phyloP scores from a whole-genome alignment of 2,888 invertebrate genomes.

The Empis livida region DNA sequence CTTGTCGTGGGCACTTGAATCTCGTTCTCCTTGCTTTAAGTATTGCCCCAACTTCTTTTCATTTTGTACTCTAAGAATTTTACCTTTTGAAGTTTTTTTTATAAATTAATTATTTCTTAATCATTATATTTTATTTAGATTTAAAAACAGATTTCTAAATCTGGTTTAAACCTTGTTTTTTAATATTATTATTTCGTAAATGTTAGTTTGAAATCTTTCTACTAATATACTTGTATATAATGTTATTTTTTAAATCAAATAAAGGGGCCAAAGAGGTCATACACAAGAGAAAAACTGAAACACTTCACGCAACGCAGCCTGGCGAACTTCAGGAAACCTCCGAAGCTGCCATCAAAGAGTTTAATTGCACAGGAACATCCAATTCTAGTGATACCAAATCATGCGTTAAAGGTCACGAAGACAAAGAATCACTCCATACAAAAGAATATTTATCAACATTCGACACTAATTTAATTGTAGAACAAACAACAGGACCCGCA shows the following conservation, averaged over 20 bases:
- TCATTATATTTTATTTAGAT: too few relatives aligned
- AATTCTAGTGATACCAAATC: conserved; percentile 8
- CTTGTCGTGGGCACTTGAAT: too few relatives aligned
- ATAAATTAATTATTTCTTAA: too few relatives aligned
- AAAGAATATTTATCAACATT: conserved; percentile 4
- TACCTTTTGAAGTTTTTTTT: too few relatives aligned
- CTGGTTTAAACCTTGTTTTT: too few relatives aligned
- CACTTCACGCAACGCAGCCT: conserved; percentile 25
- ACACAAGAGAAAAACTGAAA: conserved; percentile 27
- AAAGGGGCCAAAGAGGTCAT: conserved; percentile 24
- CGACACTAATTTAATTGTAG: conserved; percentile 13
- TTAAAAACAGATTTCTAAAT: too few relatives aligned
- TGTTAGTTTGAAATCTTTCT: too few relatives aligned
- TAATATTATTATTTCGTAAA: too few relatives aligned
- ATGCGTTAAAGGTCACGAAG: conserved; percentile 2
- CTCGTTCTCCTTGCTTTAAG: too few relatives aligned
- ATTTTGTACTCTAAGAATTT: too few relatives aligned
- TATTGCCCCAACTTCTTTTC: too few relatives aligned
- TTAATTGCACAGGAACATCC: not conserved
- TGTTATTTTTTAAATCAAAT: not conserved
- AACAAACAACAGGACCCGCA: not conserved
- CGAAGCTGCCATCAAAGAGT: conserved; percentile 1
- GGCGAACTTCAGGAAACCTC: conserved; percentile 19
- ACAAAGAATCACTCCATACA: not conserved
- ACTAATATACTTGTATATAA: not conserved